Evolutionary conservation across 2,113 vertebrate genomes (phyloP).

Genomic region (Cyanoderma ruficeps): DNA sequence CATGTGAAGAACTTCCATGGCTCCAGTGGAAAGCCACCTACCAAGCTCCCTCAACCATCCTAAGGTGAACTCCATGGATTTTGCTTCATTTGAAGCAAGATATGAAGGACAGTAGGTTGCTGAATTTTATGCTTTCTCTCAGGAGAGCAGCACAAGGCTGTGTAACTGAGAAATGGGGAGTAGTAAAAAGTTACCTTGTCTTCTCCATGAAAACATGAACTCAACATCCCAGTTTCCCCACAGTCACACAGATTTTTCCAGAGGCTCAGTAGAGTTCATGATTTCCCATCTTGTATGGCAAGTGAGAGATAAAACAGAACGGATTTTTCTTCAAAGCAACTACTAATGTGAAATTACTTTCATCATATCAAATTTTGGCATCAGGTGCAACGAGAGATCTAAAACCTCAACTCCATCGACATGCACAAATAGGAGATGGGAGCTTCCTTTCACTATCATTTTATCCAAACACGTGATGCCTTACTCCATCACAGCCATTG

Average conservation of each 20-base stretch:
- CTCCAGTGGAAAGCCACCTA: background rate
- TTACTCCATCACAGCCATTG: background rate
- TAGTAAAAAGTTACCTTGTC: background rate
- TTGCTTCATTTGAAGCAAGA: background rate
- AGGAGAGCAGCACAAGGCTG: background rate
- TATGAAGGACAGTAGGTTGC: background rate
- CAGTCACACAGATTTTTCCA: background rate
- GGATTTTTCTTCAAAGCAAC: constrained; percentile 21
- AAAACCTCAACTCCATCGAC: background rate
- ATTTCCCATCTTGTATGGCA: background rate
- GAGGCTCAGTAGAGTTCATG: background rate
- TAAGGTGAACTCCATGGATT: background rate
- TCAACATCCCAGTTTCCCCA: background rate
- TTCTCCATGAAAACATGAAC: background rate
- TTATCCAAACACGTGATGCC: background rate
- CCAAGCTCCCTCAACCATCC: background rate
- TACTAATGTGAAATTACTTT: background rate
- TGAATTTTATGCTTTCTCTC: background rate
- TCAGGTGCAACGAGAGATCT: background rate
- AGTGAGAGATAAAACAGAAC: background rate
- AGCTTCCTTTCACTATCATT: background rate
- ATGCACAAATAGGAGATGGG: background rate
- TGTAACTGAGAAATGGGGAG: background rate
- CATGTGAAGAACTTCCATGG: background rate
- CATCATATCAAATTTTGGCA: background rate